A percentile compares a stretch with the other conserved stretches of the same genome.
phyloP scores from a whole-genome alignment of 2,888 invertebrate genomes.

The Leistus spinibarbis region DNA sequence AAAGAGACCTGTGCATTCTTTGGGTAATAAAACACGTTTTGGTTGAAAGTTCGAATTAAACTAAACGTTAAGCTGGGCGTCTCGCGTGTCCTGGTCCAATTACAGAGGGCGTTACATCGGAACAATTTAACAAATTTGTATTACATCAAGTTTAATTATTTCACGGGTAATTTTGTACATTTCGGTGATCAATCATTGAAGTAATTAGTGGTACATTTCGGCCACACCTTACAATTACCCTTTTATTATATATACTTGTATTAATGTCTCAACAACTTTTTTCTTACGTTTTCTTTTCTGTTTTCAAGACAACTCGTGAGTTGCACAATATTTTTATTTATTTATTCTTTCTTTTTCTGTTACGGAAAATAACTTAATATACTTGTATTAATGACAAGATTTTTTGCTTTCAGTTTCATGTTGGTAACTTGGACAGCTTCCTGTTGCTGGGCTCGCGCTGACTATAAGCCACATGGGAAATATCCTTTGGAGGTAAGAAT shows the following conservation, averaged over 20 bases:
- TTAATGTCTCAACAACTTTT: background rate
- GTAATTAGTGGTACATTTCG: conserved; percentile 45
- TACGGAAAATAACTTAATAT: background rate
- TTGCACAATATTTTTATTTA: background rate
- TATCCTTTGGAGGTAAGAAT: conserved; percentile 38
- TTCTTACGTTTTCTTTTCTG: background rate
- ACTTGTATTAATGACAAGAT: background rate
- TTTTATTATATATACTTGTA: conserved; percentile 10
- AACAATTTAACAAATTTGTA: conserved; percentile 48
- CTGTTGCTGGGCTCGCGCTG: conserved; percentile 1
- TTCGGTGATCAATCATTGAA: conserved; percentile 47
- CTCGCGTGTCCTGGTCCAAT: conserved; percentile 43
- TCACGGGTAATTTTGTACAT: conserved; percentile 37
- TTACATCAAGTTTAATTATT: conserved; percentile 24
- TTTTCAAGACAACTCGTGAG: background rate
- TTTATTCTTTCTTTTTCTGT: background rate
- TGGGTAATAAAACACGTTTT: background rate
- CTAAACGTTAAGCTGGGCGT: conserved; percentile 5
- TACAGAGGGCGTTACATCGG: conserved; percentile 45
- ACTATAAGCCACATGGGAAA: conserved; percentile 21
- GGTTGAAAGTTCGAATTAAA: background rate
- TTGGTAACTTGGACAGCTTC: background rate
- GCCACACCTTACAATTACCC: conserved; percentile 18
- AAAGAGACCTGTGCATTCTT: too few species aligned
- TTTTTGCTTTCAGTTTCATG: conserved; percentile 7